Evolutionary conservation across 1,140 invertebrate species (phyloP).

Genomic region (Pseudomyrmex concolor): DNA sequence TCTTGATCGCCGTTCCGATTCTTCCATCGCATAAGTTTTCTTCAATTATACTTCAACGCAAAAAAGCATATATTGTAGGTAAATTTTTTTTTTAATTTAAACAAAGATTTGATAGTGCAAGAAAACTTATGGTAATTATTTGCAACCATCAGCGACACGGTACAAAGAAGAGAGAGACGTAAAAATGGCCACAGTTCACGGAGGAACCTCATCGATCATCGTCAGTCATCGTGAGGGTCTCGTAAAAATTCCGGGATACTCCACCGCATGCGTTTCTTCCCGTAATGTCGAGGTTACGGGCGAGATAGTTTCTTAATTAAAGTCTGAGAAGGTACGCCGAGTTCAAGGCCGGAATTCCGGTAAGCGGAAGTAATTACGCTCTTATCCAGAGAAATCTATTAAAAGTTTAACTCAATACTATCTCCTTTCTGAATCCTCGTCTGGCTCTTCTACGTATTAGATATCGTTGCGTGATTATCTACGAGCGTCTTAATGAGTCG

Average conservation of each 20-base stretch:
- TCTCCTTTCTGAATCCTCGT: constrained; percentile 47
- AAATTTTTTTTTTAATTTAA: neutral
- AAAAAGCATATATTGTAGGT: neutral
- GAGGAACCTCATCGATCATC: constrained; percentile 79
- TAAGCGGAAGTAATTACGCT: constrained; percentile 69
- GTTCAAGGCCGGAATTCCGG: constrained; percentile 65
- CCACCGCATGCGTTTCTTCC: constrained; percentile 39
- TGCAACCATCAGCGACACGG: neutral
- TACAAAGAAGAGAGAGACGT: constrained; percentile 47
- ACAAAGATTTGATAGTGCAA: neutral
- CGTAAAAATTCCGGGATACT: constrained; percentile 73
- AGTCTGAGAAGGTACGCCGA: constrained; percentile 60
- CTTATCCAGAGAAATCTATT: constrained; percentile 64
- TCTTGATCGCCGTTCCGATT: neutral
- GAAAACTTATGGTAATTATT: constrained; percentile 26
- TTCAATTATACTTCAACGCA: neutral
- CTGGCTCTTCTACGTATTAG: constrained; percentile 25
- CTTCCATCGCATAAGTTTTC: neutral
- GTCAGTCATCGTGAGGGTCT: constrained; percentile 73
- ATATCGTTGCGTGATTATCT: constrained; percentile 62
- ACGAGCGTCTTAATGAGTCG: constrained; percentile 36
- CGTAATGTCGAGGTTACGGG: constrained; percentile 63
- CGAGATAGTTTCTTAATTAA: constrained; percentile 81
- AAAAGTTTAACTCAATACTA: constrained; percentile 63
- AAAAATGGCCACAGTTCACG: constrained; percentile 71